Evolutionary conservation across 1,140 invertebrate species (phyloP), one percentile per base, ranked within the genome.

Genomic region (Caenorhabditis remanei): DNA sequence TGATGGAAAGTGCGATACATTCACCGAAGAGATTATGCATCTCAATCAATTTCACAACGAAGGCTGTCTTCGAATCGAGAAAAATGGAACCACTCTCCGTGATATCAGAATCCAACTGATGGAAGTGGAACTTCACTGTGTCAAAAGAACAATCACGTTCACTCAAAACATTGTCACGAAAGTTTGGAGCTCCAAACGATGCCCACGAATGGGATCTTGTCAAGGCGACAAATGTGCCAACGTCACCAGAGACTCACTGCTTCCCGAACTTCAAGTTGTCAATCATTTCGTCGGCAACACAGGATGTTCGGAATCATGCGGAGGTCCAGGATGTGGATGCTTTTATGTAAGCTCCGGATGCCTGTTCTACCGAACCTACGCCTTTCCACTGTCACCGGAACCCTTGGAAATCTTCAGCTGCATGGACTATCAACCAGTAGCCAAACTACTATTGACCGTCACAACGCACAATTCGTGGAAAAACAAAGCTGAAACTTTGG

Each of bases 301-400:
- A 32, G 11, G 24, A 24, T 85, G 84, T 46, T 14, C 21, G 16
- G 84, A 85, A 85, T 50, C 43, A 19, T 85, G 84, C 41, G 84
- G 53, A 58, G 67, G 71, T 1, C 11, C 71, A 13, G 84, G 84
- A 16, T 85, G 84, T 67, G 84, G 32, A 6, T 85, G 84, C 40
- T 11, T 11, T 13, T 85, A 84, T 19, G 19, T 46, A 1, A 40
- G 21, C 19, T 85, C 84, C 7, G 84, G 84, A 32, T 85, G 84
- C 67, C 2, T 85, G 41, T 85, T 85, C 40, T 67, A 63, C 63
- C 24, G 84, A 21, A 85, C 85, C 63, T 85, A 63, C 84, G 41
- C 41, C 13, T 16, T 61, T 11, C 19, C 84, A 8, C 11, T 16
- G 1, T 61, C 56, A 61, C 7, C 11, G 7, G 56, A 61, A 61